Base-by-base conservation (phyloP, 92 coral and sea anemone species). In the Phymanthus crucifer region DNA sequence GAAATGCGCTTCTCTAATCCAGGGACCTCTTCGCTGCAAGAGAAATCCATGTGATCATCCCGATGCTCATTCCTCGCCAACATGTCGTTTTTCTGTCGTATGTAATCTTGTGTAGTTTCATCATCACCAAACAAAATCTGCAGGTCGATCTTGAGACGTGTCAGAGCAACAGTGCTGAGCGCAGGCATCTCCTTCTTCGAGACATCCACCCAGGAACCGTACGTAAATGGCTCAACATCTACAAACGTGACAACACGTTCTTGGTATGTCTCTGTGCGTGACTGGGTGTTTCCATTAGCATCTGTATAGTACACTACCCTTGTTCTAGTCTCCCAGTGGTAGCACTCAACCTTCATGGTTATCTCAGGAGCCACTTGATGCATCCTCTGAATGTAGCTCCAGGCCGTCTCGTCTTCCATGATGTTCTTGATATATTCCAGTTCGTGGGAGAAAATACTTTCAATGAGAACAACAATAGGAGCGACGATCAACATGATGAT, bases 111-210 rank as follows among this genome's bases (percentile, higher is more conserved):
- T 0, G 84, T 79, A 16, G 97, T 92, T 74, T 92, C 97, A 26
- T 80, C 83, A 66, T 92, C 93, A 32, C 97, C 97, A 57, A 92
- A 92, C 40, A 76, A 27, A 34, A 92, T 66, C 3, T 21, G 36
- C 0, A 82, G 87, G 11, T 92, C 87, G 34, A 89, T 86, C 78
- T 81, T 92, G 12, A 92, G 82, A 13, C 97, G 89, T 67, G 93
- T 89, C 70, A 92, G 27, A 4, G 85, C 84, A 14, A 77, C 85
- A 0, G 74, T 23, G 11, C 89, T 89, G 11, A 83, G 50, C 32
- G 75, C 74, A 48, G 97, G 97, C 97, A 89, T 89, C 27, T 92
- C 91, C 7, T 58, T 81, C 74, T 90, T 83, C 7, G 97, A 91
- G 11, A 83, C 84, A 66, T 91, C 96, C 17, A 83, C 80, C 90